Percentiles rank a stretch among this genome's conserved stretches.
Evolutionary conservation across 2,113 vertebrate genomes (phyloP).

Genomic region (Seriola rivoliana): DNA sequence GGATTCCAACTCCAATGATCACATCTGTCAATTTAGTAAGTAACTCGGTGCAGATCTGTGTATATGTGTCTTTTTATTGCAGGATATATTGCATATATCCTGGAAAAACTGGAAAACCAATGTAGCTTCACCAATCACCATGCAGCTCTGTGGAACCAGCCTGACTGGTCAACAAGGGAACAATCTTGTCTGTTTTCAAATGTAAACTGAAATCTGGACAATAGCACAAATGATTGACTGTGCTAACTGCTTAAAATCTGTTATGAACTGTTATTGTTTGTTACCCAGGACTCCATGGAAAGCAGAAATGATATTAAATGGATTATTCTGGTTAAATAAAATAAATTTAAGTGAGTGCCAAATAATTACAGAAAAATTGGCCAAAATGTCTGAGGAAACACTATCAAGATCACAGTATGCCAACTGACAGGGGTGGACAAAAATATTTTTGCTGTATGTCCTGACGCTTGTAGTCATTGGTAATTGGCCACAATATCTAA

Average conservation of each 20-base stretch:
- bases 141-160: neutral
- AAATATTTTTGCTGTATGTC: too few relatives aligned
- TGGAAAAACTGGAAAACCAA: neutral
- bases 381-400: too few relatives aligned
- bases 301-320: too few relatives aligned
- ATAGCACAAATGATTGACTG: neutral
- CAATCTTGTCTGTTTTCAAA: neutral
- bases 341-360: neutral
- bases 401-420: too few relatives aligned
- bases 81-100: neutral
- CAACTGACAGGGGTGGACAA: too few relatives aligned
- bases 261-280: too few relatives aligned
- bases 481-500: too few relatives aligned
- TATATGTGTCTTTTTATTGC: neutral
- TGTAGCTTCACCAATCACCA: neutral
- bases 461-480: too few relatives aligned
- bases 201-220: neutral
- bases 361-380: too few relatives aligned
- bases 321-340: too few relatives aligned
- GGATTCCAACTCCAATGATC: slow-evolving; percentile 91
- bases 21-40: slow-evolving; percentile 97
- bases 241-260: too few relatives aligned
- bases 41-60: slow-evolving; percentile 37
- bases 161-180: neutral
- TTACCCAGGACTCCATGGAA: too few relatives aligned